phyloP scores from a whole-genome alignment of 2,888 invertebrate genomes.

The Mellilla xanthometata region DNA sequence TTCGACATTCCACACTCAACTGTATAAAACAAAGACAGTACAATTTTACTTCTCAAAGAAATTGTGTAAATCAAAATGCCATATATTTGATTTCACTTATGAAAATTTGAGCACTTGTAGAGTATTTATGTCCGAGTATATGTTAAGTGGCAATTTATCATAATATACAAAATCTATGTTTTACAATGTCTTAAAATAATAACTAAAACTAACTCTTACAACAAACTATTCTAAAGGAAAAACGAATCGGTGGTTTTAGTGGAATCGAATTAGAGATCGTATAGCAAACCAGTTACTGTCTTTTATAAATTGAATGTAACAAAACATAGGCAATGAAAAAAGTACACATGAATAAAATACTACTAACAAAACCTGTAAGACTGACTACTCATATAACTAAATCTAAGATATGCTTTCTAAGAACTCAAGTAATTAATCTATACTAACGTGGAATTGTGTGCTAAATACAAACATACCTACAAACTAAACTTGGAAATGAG shows the following conservation, averaged over 20 bases:
- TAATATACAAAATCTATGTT: conserved; percentile 1
- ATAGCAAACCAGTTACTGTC: conserved; percentile 17
- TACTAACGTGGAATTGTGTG: no score
- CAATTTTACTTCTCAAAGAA: not conserved
- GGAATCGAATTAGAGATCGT: conserved; percentile 24
- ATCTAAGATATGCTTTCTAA: no score
- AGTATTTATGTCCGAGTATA: conserved; percentile 1
- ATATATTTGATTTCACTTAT: not conserved
- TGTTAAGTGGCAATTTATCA: no score
- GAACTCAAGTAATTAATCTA: no score
- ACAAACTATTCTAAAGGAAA: conserved; percentile 20
- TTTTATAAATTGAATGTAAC: not conserved
- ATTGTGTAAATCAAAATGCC: not conserved
- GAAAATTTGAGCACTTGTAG: conserved; percentile 10
- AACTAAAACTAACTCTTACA: conserved; percentile 21
- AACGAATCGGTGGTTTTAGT: conserved; percentile 29
- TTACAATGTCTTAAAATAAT: conserved; percentile 12
- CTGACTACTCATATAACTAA: no score
- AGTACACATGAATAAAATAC: no score
- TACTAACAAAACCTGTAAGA: no score
- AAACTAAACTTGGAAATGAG: no score
- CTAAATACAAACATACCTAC: no score
- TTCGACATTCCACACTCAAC: no score
- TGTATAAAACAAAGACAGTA: not conserved
- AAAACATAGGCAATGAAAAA: no score